A percentile compares a stretch with the other conserved stretches of the same genome.
These are phyloP conservation scores for Pristionchus maxplancki DNA, from an alignment of 2,888 invertebrate species.

Conservation along the genomic window DNA sequence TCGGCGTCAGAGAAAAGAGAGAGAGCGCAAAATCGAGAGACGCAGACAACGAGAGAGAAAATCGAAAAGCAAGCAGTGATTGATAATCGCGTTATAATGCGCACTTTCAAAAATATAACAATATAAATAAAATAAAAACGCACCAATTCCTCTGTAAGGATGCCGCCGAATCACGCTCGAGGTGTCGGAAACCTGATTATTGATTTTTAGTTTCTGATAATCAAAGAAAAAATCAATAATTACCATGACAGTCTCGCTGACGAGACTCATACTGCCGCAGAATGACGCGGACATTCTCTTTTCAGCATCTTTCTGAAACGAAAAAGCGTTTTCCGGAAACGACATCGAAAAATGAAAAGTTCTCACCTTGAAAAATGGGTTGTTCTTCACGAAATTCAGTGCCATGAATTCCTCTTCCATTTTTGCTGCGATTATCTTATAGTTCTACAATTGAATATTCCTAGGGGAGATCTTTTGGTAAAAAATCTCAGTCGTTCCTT, in stretches of 20 bases:
- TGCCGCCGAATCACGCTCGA: background rate
- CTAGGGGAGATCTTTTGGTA: background rate
- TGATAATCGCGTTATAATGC: background rate
- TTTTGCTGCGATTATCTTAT: background rate
- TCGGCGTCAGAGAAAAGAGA: background rate
- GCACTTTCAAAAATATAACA: background rate
- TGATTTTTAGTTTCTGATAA: too few species aligned
- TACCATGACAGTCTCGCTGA: slow-evolving; percentile 16
- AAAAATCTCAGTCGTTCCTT: background rate
- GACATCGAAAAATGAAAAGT: background rate
- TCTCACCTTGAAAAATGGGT: slow-evolving; percentile 33
- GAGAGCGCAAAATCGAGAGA: background rate
- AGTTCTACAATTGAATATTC: background rate
- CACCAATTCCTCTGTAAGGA: background rate
- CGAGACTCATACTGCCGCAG: slow-evolving; percentile 45
- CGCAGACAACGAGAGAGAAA: background rate
- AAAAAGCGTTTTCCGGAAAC: background rate
- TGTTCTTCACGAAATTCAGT: slow-evolving; percentile 20
- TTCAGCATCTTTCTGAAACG: slow-evolving; percentile 33
- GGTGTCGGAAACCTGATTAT: background rate
- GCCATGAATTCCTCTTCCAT: slow-evolving; percentile 35
- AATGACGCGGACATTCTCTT: slow-evolving; percentile 44
- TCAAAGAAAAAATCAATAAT: too few species aligned
- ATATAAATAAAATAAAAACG: background rate
- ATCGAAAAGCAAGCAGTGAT: background rate